Percentiles rank a stretch among this genome's conserved stretches.
Evolutionary conservation across 2,113 vertebrate genomes (phyloP).

Genomic region (Coregonus clupeaformis): DNA sequence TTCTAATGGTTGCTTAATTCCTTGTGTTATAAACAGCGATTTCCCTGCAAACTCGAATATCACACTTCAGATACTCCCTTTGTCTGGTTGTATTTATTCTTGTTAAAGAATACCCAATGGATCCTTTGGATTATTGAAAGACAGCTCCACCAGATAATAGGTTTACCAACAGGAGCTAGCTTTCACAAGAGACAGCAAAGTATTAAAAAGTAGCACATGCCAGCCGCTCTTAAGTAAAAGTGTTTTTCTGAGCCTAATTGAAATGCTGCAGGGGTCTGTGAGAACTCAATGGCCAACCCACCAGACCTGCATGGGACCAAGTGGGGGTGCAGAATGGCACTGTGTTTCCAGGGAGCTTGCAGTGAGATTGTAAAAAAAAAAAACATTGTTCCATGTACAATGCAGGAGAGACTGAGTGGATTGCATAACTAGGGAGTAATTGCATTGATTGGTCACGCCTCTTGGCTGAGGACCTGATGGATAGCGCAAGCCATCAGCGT

Average conservation of each 20-base stretch:
- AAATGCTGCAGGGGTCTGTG: constrained; percentile 62
- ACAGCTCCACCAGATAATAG: not conserved
- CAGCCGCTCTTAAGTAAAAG: constrained; percentile 29
- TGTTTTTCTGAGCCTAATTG: constrained; percentile 57
- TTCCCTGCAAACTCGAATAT: constrained; percentile 20
- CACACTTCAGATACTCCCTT: not conserved
- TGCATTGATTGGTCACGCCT: constrained; percentile 42
- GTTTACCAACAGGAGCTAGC: not conserved
- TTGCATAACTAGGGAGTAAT: constrained; percentile 45
- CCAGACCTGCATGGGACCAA: constrained; percentile 31
- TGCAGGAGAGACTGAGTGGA: constrained; percentile 29
- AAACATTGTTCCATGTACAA: constrained; percentile 36
- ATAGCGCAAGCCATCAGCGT: constrained; percentile 18
- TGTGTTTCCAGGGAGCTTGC: constrained; percentile 63
- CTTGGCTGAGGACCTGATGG: constrained; percentile 2
- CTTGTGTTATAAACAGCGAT: constrained; percentile 30
- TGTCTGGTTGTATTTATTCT: no score
- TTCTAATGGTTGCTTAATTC: constrained; percentile 16
- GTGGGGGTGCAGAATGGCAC: constrained; percentile 46
- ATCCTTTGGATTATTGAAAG: not conserved
- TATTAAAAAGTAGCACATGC: not conserved
- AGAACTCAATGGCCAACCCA: constrained; percentile 45
- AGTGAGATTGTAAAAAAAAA: constrained; percentile 34
- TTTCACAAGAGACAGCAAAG: constrained; percentile 1
- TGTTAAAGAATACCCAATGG: not conserved